Conservation (phyloP, 1,140 invertebrate species). For the Drosophila varians region DNA sequence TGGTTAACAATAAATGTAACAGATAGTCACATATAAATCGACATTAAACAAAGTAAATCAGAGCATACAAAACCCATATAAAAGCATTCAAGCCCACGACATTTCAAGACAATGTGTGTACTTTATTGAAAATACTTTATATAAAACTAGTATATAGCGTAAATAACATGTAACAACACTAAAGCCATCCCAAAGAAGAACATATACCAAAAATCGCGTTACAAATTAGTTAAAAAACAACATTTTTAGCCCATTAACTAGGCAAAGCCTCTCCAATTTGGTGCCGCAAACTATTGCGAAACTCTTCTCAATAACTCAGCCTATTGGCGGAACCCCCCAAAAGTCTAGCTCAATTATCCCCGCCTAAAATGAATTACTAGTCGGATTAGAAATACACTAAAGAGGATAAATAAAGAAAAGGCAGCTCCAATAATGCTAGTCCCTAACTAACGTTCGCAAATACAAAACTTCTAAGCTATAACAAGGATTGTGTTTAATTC, state of each 20-base stretch:
- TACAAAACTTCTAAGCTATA: slow-evolving; percentile 14
- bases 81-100: slow-evolving; percentile 15
- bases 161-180: slow-evolving; percentile 52
- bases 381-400: background rate
- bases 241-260: slow-evolving; percentile 44
- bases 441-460: slow-evolving; percentile 22
- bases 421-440: slow-evolving; percentile 37
- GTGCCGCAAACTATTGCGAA: slow-evolving; percentile 28
- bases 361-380: slow-evolving; percentile 25
- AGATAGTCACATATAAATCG: slow-evolving; percentile 10
- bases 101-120: slow-evolving; percentile 65
- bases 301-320: slow-evolving; percentile 14
- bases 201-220: slow-evolving; percentile 24
- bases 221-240: slow-evolving; percentile 42
- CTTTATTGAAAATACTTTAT: slow-evolving; percentile 76
- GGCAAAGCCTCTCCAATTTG: slow-evolving; percentile 20
- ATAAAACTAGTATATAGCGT: slow-evolving; percentile 61
- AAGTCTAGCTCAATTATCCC: slow-evolving; percentile 50
- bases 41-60: slow-evolving; percentile 4
- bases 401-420: background rate
- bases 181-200: slow-evolving; percentile 32
- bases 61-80: slow-evolving; percentile 13
- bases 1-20: slow-evolving; percentile 23
- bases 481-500: slow-evolving; percentile 31
- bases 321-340: slow-evolving; percentile 39